Conservation (phyloP, 2,113 vertebrate genomes). For the Talpa occidentalis region DNA sequence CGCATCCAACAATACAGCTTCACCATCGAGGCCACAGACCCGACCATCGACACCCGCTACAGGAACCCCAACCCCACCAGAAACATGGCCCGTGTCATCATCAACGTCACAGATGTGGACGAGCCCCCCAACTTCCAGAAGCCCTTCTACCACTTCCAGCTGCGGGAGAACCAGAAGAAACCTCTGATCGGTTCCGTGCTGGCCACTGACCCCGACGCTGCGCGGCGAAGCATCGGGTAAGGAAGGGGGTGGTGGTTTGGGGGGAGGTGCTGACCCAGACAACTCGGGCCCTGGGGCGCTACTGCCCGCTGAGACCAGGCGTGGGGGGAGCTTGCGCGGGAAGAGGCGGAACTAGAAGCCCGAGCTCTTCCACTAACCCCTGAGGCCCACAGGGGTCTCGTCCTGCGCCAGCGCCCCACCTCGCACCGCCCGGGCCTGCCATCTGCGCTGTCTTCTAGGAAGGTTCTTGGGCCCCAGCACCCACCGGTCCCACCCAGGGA, state of each 20-base stretch:
- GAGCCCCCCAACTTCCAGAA: constrained; percentile 92
- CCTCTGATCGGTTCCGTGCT: constrained; percentile 85
- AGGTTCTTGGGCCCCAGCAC: neutral
- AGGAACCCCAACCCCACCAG: constrained; percentile 55
- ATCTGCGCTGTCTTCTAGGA: neutral
- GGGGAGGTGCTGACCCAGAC: accelerated
- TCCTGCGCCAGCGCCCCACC: neutral
- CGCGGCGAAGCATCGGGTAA: constrained; percentile 89
- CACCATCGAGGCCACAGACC: constrained; percentile 87
- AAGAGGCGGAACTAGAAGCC: neutral
- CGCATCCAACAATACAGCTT: constrained; percentile 83
- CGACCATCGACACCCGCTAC: constrained; percentile 81
- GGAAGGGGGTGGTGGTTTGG: accelerated
- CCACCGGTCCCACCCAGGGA: neutral
- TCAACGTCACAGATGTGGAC: constrained; percentile 92
- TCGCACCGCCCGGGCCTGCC: neutral
- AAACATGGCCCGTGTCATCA: constrained; percentile 84
- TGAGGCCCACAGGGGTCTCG: accelerated
- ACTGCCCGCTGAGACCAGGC: neutral
- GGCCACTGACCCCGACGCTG: constrained; percentile 91
- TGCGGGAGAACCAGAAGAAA: constrained; percentile 87
- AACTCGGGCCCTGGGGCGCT: accelerated
- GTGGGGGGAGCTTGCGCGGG: neutral
- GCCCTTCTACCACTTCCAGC: constrained; percentile 87
- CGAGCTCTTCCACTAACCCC: neutral